Percentiles rank a stretch among this genome's conserved stretches.
phyloP scores from a whole-genome alignment of 2,888 invertebrate species.

The Seira sanloemensis region DNA sequence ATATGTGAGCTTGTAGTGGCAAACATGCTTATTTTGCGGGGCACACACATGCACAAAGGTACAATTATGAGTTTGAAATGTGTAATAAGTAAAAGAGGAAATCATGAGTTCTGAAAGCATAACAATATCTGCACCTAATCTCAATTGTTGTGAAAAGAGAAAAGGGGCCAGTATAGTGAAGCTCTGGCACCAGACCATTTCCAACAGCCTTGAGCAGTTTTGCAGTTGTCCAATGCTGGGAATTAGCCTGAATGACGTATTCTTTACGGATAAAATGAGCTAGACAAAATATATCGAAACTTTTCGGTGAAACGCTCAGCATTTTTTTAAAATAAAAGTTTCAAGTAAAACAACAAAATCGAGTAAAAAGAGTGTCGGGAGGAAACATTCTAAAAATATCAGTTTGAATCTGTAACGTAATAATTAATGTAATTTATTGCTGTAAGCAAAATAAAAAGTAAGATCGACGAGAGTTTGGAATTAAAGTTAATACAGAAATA shows the following conservation, averaged over 20 bases:
- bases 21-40: not conserved
- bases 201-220: slow-evolving; percentile 30
- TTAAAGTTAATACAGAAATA: too few species aligned
- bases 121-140: too few species aligned
- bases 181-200: slow-evolving; percentile 24
- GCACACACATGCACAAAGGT: not conserved
- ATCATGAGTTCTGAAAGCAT: not conserved
- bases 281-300: not conserved
- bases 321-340: too few species aligned
- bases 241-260: not conserved
- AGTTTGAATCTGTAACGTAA: slow-evolving; percentile 31
- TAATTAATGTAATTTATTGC: slow-evolving; percentile 34
- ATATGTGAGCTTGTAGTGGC: not conserved
- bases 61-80: not conserved
- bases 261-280: not conserved
- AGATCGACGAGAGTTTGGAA: too few species aligned
- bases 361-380: not conserved
- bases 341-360: too few species aligned
- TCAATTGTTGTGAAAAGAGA: not conserved
- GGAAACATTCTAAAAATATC: slow-evolving; percentile 30
- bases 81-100: not conserved
- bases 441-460: not conserved
- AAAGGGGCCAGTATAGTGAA: not conserved
- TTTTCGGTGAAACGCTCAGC: not conserved
- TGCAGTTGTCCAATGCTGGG: not conserved